These are phyloP conservation scores for Drosophila emarginata DNA, from an alignment of 2,888 invertebrate species.

Conservation along the genomic window DNA sequence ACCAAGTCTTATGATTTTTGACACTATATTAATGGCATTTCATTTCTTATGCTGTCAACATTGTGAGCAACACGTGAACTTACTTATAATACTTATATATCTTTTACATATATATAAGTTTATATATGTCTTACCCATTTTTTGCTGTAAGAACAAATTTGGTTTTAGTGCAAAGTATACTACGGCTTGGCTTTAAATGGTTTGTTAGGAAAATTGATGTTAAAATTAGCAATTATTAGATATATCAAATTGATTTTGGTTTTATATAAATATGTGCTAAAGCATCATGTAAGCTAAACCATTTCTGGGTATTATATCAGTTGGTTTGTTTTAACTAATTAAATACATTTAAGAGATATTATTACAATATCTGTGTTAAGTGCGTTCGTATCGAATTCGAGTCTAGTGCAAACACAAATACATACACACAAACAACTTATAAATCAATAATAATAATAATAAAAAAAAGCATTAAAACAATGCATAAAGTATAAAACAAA, in stretches of 20 bases:
- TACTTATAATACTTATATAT: conserved; percentile 28
- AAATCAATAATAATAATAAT: conserved; percentile 35
- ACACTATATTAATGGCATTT: conserved; percentile 29
- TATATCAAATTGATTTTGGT: conserved; percentile 16
- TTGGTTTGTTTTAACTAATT: conserved; percentile 32
- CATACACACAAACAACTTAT: conserved; percentile 79
- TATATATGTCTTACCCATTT: not conserved
- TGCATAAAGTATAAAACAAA: conserved; percentile 69
- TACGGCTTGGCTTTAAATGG: conserved; percentile 22
- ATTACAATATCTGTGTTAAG: conserved; percentile 40
- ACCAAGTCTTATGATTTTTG: conserved; percentile 21
- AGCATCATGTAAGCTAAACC: conserved; percentile 51
- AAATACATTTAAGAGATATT: conserved; percentile 8
- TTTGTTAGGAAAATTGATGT: conserved; percentile 62
- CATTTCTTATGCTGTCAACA: conserved; percentile 58
- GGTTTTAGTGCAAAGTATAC: conserved; percentile 56
- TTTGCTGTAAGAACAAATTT: conserved; percentile 32
- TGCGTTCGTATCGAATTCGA: conserved; percentile 40
- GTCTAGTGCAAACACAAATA: conserved; percentile 50
- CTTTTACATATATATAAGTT: not conserved
- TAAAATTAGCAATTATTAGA: conserved; percentile 76
- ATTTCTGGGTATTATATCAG: conserved; percentile 33
- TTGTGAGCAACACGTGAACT: conserved; percentile 20
- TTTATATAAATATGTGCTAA: conserved; percentile 39
- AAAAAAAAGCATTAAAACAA: conserved; percentile 65